phyloP scores from a whole-genome alignment of 2,113 vertebrate species.

The Passerina amoena region DNA sequence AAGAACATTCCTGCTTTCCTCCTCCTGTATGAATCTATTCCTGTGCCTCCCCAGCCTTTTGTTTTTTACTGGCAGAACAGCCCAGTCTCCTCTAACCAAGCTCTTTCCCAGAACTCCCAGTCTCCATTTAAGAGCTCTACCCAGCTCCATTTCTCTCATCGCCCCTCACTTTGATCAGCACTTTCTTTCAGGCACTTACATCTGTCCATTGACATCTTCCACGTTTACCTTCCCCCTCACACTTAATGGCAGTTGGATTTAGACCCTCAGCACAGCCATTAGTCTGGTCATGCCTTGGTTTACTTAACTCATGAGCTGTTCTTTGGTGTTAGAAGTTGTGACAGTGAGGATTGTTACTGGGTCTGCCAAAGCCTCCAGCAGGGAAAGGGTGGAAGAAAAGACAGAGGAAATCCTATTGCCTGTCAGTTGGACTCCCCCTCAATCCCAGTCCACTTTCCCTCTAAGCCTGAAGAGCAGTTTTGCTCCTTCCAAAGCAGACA shows the following conservation, averaged over 20 bases:
- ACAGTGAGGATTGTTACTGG: background rate
- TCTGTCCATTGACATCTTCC: background rate
- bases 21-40: background rate
- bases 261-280: background rate
- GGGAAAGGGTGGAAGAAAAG: background rate
- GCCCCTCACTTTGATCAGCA: background rate
- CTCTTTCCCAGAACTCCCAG: background rate
- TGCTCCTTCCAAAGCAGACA: constrained; percentile 14
- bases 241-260: background rate
- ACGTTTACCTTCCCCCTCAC: background rate
- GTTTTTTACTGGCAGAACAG: background rate
- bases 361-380: background rate
- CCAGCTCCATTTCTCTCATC: background rate
- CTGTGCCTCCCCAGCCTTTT: background rate
- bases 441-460: constrained; percentile 2
- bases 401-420: background rate
- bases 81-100: background rate
- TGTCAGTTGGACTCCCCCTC: background rate
- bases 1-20: background rate
- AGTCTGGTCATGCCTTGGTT: background rate
- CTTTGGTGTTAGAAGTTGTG: background rate
- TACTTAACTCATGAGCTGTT: background rate
- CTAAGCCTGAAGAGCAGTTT: constrained; percentile 17
- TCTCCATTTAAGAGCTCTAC: background rate
- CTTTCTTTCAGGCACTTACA: background rate